Conservation (phyloP, 2,797 vertebrate species). For the Acipenser oxyrinchus region DNA sequence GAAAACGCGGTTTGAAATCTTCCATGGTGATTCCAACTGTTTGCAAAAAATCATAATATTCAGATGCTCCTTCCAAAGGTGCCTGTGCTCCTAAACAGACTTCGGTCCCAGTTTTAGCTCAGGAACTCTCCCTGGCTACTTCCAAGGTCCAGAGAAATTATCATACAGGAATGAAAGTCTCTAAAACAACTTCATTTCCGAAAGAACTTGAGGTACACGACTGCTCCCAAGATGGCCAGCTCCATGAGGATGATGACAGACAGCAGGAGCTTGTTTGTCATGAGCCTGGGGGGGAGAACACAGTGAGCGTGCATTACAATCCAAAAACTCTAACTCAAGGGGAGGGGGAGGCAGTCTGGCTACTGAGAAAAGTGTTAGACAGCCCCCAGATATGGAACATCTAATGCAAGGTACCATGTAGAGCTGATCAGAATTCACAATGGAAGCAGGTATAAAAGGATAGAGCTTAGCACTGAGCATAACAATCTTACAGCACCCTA, state of each 20-base stretch:
- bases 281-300: slow-evolving; percentile 55
- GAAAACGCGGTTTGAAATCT: too few relatives aligned
- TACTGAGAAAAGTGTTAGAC: neutral
- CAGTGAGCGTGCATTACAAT: neutral
- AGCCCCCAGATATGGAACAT: neutral
- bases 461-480: too few relatives aligned
- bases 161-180: neutral
- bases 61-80: too few relatives aligned
- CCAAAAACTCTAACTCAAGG: neutral
- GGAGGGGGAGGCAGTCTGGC: neutral
- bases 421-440: too few relatives aligned
- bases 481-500: too few relatives aligned
- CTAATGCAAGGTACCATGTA: too few relatives aligned
- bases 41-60: too few relatives aligned
- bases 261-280: slow-evolving; percentile 89
- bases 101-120: too few relatives aligned
- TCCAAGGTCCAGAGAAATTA: neutral
- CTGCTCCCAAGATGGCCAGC: slow-evolving; percentile 77
- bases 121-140: too few relatives aligned
- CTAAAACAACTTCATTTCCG: slow-evolving; percentile 27
- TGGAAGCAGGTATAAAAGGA: too few relatives aligned
- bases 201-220: slow-evolving; percentile 93
- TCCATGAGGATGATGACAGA: slow-evolving; percentile 86
- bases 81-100: too few relatives aligned
- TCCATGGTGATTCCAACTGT: too few relatives aligned